Percentiles rank a stretch among this genome's conserved stretches.
These are phyloP conservation scores for Acronicta aceris DNA, from an alignment of 2,888 invertebrate genomes.

Conservation along the genomic window DNA sequence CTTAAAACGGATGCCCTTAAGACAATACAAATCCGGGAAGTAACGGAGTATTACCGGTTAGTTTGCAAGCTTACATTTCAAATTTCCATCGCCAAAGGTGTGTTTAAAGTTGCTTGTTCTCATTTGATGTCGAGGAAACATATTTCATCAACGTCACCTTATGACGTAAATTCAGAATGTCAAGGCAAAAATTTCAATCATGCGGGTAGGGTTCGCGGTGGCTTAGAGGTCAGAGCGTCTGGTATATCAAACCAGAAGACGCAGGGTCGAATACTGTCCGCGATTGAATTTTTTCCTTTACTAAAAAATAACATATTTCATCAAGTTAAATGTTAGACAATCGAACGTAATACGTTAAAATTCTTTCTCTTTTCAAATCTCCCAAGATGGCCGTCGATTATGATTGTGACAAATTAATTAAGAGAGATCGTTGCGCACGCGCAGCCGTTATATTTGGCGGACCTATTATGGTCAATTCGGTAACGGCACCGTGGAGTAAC, in stretches of 20 bases:
- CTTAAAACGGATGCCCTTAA: conserved; percentile 53
- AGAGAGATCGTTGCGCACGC: conserved; percentile 68
- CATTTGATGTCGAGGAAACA: conserved; percentile 19
- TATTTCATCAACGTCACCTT: not conserved
- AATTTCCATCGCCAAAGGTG: conserved; percentile 41
- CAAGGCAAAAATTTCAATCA: no score
- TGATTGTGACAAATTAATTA: conserved; percentile 68
- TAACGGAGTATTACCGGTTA: conserved; percentile 51
- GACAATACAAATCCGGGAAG: conserved; percentile 54
- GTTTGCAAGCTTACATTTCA: conserved; percentile 30
- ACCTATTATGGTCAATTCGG: conserved; percentile 73
- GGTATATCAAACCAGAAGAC: no score
- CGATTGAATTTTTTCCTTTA: no score
- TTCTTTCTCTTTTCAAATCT: conserved; percentile 30
- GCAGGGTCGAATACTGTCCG: no score
- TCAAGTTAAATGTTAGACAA: not conserved
- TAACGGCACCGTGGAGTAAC: conserved; percentile 80
- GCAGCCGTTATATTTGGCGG: conserved; percentile 63
- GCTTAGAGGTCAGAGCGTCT: no score
- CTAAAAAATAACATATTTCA: no score
- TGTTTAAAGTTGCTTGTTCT: conserved; percentile 14
- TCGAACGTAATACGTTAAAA: conserved; percentile 9
- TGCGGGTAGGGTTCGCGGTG: no score
- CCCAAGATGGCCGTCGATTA: conserved; percentile 32
- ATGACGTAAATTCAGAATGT: no score